Base-by-base conservation (phyloP, 2,888 invertebrate genomes). In the Bombyx huttoni region DNA sequence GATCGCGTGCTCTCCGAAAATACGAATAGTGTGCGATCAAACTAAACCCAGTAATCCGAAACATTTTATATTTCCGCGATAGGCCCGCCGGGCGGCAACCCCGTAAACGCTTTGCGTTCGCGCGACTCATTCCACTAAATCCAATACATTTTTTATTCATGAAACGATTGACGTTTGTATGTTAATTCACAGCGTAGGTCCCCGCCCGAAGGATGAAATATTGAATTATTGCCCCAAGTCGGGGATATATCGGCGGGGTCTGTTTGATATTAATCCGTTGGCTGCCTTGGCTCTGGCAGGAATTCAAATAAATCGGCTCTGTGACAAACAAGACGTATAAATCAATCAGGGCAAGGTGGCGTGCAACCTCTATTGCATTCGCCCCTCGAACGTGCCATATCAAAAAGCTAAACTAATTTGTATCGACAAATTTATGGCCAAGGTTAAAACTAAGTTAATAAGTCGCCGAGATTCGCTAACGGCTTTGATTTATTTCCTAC, bases 311-410 rank as follows among this genome's bases (percentile, higher is more conserved):
- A 89, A 89, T 89, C 86, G 74, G 72, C 65, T 74, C 75, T 69
- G 85, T 86, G 89, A 89, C 89, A 89, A 89, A 89, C 89, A 89
- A 89, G 85, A 88, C 77, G 80, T 78, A 89, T 89, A 89, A 89
- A 89, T 89, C 89, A 89, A 89, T 89, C 89, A 84, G 55, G 60
- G 77, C 81, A 85, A 84, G 84, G 85, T 83, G 87, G 84, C 67
- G 84, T 82, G 81, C 85, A 81, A 70, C 70, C 68, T 79, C 79
- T 81, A 84, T 82, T 87, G 87, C 86, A 84, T 63, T 63, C 65
- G 60, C 73, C 75, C 77, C 72, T 70, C 71, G 73, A 68, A 69
- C 69, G 68, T 68, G 58, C 57, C 64, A 59, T 69, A 74, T 74
- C 74, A 71, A 68, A 40, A 70, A 81, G 68, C 73, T 65, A 64